A percentile compares a stretch with the other conserved stretches of the same genome.
phyloP scores from a whole-genome alignment of 2,888 invertebrate genomes.

The Himalopsyche anomala region DNA sequence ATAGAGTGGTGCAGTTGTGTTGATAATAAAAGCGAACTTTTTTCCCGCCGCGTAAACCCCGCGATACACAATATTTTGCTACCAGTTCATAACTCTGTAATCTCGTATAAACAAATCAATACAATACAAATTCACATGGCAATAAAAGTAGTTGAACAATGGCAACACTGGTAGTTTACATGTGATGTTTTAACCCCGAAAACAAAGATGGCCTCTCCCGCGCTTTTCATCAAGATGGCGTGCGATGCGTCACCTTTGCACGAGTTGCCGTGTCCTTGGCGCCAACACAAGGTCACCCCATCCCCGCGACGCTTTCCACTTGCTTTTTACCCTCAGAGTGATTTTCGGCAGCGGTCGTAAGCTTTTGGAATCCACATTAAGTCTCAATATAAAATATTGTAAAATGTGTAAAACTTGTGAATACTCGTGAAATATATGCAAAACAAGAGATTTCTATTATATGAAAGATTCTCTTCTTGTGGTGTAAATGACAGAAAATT shows the following conservation, averaged over 20 bases:
- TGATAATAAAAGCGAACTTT: neutral
- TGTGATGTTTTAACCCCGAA: neutral
- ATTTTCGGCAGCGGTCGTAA: neutral
- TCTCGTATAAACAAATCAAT: neutral
- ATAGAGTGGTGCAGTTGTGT: neutral
- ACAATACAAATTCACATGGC: neutral
- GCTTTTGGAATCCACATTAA: neutral
- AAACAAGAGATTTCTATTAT: too few species aligned
- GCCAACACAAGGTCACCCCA: conserved; percentile 1
- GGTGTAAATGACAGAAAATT: too few species aligned
- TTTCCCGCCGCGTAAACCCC: neutral
- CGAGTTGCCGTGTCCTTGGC: conserved; percentile 40
- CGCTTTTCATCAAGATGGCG: conserved; percentile 34
- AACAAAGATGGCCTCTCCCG: conserved; percentile 39
- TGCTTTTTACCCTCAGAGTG: neutral
- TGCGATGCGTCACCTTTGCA: conserved; percentile 37
- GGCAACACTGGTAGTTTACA: neutral
- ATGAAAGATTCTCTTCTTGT: too few species aligned
- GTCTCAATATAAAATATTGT: too few species aligned
- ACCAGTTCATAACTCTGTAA: neutral
- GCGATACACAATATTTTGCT: neutral
- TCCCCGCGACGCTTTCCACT: neutral
- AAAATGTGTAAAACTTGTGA: too few species aligned
- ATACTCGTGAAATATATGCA: too few species aligned
- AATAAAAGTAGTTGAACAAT: neutral